Evolutionary conservation across 2,888 invertebrate species (phyloP), one percentile per base, ranked within the genome.

Genomic region (Hirudinaria manillensis): DNA sequence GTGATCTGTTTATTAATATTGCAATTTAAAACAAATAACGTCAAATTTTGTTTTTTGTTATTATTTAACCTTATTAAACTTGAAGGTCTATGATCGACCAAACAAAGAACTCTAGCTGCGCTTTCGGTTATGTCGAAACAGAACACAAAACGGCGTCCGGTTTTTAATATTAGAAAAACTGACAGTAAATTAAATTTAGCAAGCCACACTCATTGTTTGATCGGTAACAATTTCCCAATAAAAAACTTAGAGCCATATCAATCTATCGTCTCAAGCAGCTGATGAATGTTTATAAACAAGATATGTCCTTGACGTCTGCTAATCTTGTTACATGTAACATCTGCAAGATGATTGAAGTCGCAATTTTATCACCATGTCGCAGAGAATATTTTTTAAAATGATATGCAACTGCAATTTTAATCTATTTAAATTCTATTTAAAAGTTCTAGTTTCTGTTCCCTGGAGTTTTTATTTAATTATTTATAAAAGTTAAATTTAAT

Each of bases 211-310:
- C 45, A 45, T 45, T 10, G 45, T 45, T 45, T 45, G 45, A 45
- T 16, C 45, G 4, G 45, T 45, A 7, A 45, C 16, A 45, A 16
- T 45, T 45, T 45, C 45, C 16, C 13, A 45, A 45, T 45, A 45
- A 45, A 45, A 45, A 10, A 45, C 13, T 45, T 45, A 45, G 45
- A 45, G 45, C 45, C 45, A 45, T 45, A 45, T 45, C 45, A 45
- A 45, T 45, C 45, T 45, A 45, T 45, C 45, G 45, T 7, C 45
- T 4, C 13, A 45, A 45, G 45, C 61, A 61, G 61, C 61, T 61
- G 61, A 61, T 61, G 29, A 61, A 61, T 61, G 61, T 61, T 61
- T 61, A 61, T 61, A 61, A 61, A 61, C 61, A 61, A 61, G 61
- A 2, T 61, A 27, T 29, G 61, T 61, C 61, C 61, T 61, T 61